phyloP scores from a whole-genome alignment of 64 coral and sea anemone species.

The Stichodactyla mertensii region DNA sequence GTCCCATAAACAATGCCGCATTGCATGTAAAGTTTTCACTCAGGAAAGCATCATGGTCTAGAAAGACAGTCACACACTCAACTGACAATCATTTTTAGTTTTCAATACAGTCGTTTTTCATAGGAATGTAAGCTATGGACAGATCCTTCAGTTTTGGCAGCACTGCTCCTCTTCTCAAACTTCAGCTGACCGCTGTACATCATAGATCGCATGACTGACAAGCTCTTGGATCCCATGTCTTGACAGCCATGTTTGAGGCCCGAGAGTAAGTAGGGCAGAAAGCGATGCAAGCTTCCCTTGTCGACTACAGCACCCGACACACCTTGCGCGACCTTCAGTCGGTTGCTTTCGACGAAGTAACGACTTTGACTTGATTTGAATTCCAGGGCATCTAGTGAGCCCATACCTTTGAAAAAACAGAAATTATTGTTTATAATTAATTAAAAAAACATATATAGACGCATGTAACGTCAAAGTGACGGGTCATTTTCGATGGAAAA shows the following conservation, averaged over 20 bases:
- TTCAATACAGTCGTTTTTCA: slow-evolving; percentile 68
- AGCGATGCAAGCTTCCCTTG: slow-evolving; percentile 72
- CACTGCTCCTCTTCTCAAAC: slow-evolving; percentile 65
- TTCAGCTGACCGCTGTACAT: slow-evolving; percentile 88
- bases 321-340: slow-evolving; percentile 83
- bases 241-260: slow-evolving; percentile 89
- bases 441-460: too few species aligned
- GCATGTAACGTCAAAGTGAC: too few species aligned
- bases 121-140: slow-evolving; percentile 82
- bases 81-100: too few species aligned
- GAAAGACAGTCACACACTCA: too few species aligned
- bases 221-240: slow-evolving; percentile 72
- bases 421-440: too few species aligned
- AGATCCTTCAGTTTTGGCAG: slow-evolving; percentile 65
- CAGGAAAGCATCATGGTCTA: too few species aligned
- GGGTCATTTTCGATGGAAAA: too few species aligned
- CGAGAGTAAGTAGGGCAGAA: slow-evolving; percentile 59
- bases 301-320: slow-evolving; percentile 82
- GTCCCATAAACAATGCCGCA: too few species aligned
- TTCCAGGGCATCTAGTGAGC: slow-evolving; percentile 75
- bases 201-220: slow-evolving; percentile 61
- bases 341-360: slow-evolving; percentile 75
- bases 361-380: slow-evolving; percentile 84
- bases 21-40: too few species aligned
- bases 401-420: slow-evolving; percentile 57